phyloP scores from a whole-genome alignment of 2,113 vertebrate genomes.

The Ammospiza nelsoni region DNA sequence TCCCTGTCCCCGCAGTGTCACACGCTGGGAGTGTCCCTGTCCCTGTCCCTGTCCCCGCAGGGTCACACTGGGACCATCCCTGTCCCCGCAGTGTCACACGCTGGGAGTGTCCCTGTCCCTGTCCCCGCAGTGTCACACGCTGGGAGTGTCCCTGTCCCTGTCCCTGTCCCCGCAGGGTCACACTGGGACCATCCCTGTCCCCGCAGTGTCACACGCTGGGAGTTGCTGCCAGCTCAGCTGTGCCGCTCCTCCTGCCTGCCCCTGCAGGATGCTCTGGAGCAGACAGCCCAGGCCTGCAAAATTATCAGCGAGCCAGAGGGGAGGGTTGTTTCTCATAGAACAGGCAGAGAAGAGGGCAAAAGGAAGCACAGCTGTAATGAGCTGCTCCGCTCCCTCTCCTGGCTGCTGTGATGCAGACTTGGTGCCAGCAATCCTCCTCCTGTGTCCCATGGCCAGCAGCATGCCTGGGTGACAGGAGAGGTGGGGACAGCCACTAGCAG shows the following conservation, averaged over 20 bases:
- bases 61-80: neutral
- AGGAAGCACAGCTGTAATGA: neutral
- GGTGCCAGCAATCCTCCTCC: rapidly evolving
- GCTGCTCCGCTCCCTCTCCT: rapidly evolving
- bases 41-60: neutral
- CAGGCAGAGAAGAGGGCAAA: neutral
- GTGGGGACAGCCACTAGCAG: neutral
- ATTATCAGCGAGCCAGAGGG: neutral
- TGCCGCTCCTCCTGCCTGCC: neutral
- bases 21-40: too few relatives aligned
- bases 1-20: too few relatives aligned
- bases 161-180: neutral
- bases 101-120: neutral
- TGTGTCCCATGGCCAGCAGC: rapidly evolving
- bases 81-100: neutral
- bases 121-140: neutral
- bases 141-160: neutral
- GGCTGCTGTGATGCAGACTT: rapidly evolving
- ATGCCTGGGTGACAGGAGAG: neutral
- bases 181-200: neutral
- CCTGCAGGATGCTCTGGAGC: neutral
- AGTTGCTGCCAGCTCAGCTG: neutral
- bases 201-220: neutral
- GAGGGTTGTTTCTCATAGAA: neutral
- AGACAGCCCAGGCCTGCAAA: neutral